Base-by-base conservation (phyloP, 1,140 invertebrate species). In the Geopemphigus sp. region DNA sequence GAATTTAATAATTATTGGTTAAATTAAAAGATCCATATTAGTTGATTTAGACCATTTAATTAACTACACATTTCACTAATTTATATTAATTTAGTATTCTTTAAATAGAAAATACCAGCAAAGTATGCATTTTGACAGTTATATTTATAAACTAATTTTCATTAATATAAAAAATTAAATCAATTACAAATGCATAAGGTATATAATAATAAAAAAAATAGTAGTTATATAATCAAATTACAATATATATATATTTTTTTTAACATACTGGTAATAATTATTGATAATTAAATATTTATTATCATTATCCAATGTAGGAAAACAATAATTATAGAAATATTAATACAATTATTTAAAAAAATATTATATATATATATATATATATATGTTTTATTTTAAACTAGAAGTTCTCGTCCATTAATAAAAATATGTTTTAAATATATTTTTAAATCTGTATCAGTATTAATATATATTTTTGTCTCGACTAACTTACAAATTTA, bases 401-500 rank as follows among this genome's bases (percentile, higher is more conserved):
- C 47, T 29, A 68, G 1, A 68, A 50, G 64, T n/a, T 68, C 3
- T 3, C 19, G 24, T 50, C n/a, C 14, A 68, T 50, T 24, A 54
- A 54, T 54, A 54, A 12, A 12, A 32, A 32, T 32, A 12, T 11
- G 14, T 17, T 47, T 17, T 24, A 66, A 12, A 64, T 5, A 64
- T 63, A 61, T 61, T 26, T 26, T 63, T n/a, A 32, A 45, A 66
- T 45, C 32, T 66, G 50, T 68, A 24, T 15, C 50, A 68, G 14
- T 26, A 53, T 4, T 53, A 70, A 70, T 53, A 17, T 29, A 4
- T 70, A 19, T 24, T 29, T 24, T 26, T 50, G 50, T 70, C 24
- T 11, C 17, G 50, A 70, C 26, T 14, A 29, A 54, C 50, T 29
- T 70, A 53, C 24, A 53, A 29, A 54, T 15, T 61, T 78, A 78